Percentiles rank a stretch among this genome's conserved stretches.
Conservation (phyloP, 2,888 invertebrate genomes). For the Lagria hirta region DNA sequence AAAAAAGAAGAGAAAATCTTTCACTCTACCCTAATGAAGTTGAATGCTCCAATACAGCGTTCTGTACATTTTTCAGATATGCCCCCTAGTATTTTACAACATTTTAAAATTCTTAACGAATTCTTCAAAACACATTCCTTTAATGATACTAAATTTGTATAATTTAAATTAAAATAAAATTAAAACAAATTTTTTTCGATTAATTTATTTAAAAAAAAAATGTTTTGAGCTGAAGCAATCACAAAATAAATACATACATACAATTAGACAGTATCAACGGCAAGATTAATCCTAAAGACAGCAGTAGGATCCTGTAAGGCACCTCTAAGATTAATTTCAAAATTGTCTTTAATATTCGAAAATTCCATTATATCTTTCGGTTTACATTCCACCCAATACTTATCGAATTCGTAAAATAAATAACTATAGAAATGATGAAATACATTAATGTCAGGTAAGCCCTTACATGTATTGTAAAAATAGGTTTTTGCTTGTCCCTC, state of each 20-base stretch:
- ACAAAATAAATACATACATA: constrained; percentile 2
- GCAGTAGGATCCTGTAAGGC: constrained; percentile 69
- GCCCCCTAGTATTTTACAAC: constrained; percentile 65
- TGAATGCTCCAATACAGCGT: constrained; percentile 52
- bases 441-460: constrained; percentile 67
- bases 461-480: constrained; percentile 79
- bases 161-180: too few relatives aligned
- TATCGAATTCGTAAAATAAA: constrained; percentile 91
- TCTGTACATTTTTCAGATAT: constrained; percentile 64
- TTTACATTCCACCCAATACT: constrained; percentile 89
- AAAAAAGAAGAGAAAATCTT: constrained; percentile 79
- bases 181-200: too few relatives aligned
- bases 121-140: constrained; percentile 4
- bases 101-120: constrained; percentile 58
- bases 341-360: constrained; percentile 80
- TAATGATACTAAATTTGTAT: too few relatives aligned
- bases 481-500: constrained; percentile 86
- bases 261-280: constrained; percentile 69
- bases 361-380: constrained; percentile 97
- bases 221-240: too few relatives aligned
- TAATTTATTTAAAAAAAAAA: too few relatives aligned
- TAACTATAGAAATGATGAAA: constrained; percentile 95
- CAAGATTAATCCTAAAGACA: constrained; percentile 77
- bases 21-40: constrained; percentile 59
- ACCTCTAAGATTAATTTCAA: constrained; percentile 72